Percentiles rank a stretch among this genome's conserved stretches.
phyloP scores from a whole-genome alignment of 2,888 invertebrate genomes.

The Heteromurus nitidus region DNA sequence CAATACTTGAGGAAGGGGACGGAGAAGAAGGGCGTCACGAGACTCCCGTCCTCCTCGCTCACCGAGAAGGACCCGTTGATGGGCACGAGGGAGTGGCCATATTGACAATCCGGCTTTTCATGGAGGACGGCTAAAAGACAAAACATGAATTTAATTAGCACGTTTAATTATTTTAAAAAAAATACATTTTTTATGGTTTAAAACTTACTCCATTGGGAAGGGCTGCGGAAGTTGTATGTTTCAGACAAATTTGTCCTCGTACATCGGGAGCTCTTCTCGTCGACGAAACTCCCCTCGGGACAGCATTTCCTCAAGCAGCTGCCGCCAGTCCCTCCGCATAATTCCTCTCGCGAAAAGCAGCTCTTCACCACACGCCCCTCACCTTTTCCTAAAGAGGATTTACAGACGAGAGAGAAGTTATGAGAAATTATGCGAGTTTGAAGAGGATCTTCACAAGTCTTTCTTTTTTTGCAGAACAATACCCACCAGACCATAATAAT shows the following conservation, averaged over 20 bases:
- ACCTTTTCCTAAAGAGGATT: slow-evolving; percentile 71
- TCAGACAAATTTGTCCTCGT: slow-evolving; percentile 30
- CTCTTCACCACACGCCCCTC: slow-evolving; percentile 69
- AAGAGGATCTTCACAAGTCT: no score
- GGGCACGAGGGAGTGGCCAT: slow-evolving; percentile 61
- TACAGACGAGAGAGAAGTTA: no score
- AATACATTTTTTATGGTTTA: background rate
- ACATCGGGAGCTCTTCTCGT: slow-evolving; percentile 45
- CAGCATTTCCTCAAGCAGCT: slow-evolving; percentile 71
- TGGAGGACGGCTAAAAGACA: slow-evolving; percentile 65
- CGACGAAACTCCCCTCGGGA: slow-evolving; percentile 61
- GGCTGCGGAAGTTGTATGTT: slow-evolving; percentile 47
- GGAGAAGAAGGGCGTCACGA: slow-evolving; percentile 51
- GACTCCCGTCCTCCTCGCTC: slow-evolving; percentile 56
- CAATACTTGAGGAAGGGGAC: slow-evolving; percentile 70
- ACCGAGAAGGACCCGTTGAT: slow-evolving; percentile 53
- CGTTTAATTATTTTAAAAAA: background rate
- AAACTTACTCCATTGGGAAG: slow-evolving; percentile 69
- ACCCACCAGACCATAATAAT: no score
- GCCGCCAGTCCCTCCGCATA: slow-evolving; percentile 52
- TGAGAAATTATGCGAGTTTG: no score
- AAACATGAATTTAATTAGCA: background rate
- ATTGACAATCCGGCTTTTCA: slow-evolving; percentile 68
- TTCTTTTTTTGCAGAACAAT: no score
- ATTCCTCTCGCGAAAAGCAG: slow-evolving; percentile 69